These are phyloP conservation scores for Panzeria rudis DNA, from an alignment of 2,888 invertebrate species.

Conservation along the genomic window DNA sequence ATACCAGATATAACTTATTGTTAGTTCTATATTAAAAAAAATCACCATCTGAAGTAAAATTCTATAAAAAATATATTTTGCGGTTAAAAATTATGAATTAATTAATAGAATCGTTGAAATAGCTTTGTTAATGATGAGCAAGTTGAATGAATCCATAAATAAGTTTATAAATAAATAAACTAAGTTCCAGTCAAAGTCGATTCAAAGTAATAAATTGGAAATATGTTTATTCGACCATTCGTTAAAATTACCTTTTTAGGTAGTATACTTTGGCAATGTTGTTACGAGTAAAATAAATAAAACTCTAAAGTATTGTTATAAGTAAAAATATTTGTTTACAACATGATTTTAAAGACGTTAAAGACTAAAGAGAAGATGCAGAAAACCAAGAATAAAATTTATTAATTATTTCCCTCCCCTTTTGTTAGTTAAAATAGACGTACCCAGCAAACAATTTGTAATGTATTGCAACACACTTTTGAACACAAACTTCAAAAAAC, in stretches of 20 bases:
- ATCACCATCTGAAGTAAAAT: not conserved
- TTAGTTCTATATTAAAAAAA: not conserved
- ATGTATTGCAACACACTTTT: no score
- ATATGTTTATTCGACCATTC: not conserved
- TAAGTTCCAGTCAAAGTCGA: not conserved
- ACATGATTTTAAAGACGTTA: not conserved
- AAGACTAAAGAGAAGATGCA: no score
- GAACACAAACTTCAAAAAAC: no score
- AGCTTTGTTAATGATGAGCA: not conserved
- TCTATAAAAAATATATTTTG: constrained; percentile 7
- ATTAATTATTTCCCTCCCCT: no score
- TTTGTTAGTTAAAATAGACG: no score
- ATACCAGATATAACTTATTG: not conserved
- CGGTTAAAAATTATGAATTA: constrained; percentile 11
- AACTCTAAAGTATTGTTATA: not conserved
- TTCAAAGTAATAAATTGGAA: no score
- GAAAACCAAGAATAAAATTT: no score
- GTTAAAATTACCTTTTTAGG: not conserved
- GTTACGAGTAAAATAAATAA: not conserved
- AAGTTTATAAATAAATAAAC: not conserved
- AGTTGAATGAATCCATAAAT: not conserved
- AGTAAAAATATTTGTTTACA: not conserved
- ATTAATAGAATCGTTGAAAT: not conserved
- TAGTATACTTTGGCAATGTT: not conserved
- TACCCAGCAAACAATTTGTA: no score